Percentiles rank a stretch among this genome's conserved stretches.
Evolutionary conservation across 2,888 invertebrate genomes (phyloP).

Genomic region (Phrixothrix hirtus): DNA sequence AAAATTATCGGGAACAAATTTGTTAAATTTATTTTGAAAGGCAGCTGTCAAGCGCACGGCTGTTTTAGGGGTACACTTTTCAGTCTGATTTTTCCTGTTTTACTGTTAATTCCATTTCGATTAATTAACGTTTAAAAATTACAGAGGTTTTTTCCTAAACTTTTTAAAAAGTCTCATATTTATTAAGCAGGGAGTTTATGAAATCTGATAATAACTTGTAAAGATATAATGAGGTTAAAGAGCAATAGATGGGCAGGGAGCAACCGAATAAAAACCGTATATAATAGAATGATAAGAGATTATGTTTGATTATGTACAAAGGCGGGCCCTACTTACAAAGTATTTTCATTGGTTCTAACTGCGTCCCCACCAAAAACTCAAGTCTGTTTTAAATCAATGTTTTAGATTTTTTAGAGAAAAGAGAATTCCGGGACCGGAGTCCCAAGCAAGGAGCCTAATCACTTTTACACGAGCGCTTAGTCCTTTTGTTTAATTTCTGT

Average conservation of each 20-base stretch:
- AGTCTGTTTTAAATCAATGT: conserved; percentile 36
- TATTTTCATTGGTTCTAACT: conserved; percentile 35
- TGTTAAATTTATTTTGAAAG: conserved; percentile 31
- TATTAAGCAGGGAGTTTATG: conserved; percentile 4
- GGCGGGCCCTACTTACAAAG: conserved; percentile 35
- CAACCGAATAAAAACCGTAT: conserved; percentile 28
- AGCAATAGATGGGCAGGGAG: conserved; percentile 19
- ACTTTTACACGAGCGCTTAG: no score
- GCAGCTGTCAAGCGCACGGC: conserved; percentile 27
- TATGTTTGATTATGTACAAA: conserved; percentile 30
- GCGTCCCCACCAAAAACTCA: conserved; percentile 29
- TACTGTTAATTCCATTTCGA: neutral
- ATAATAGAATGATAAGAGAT: conserved; percentile 31
- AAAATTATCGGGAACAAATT: conserved; percentile 28
- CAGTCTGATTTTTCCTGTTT: conserved; percentile 12
- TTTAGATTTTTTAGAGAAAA: conserved; percentile 22
- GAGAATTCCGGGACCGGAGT: conserved; percentile 8
- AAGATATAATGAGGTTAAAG: conserved; percentile 17
- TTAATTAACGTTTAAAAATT: no score
- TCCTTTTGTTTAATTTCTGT: no score
- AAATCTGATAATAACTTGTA: conserved; percentile 10
- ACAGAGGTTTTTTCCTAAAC: no score
- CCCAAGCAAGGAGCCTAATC: no score
- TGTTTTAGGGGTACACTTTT: conserved; percentile 21
- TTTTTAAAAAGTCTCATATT: no score